Percentiles rank a stretch among this genome's conserved stretches.
phyloP scores from a whole-genome alignment of 1,140 invertebrate genomes.

The Zelostemma sp. region DNA sequence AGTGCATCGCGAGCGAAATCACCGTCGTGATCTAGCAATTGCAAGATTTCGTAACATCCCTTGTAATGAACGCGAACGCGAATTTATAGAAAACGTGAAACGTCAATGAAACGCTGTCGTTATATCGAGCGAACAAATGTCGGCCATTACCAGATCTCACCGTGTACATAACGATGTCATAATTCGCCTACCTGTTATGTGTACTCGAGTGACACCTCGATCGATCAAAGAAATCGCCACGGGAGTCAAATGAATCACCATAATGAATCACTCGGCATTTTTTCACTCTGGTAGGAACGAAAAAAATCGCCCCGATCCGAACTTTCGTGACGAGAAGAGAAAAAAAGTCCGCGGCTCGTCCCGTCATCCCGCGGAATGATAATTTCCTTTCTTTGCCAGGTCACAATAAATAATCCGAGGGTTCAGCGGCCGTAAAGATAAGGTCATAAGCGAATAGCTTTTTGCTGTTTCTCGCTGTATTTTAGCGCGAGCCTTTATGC shows the following conservation, averaged over 20 bases:
- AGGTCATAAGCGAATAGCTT: constrained; percentile 41
- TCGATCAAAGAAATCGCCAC: constrained; percentile 35
- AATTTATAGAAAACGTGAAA: constrained; percentile 7
- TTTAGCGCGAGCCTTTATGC: constrained; percentile 24
- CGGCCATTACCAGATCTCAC: constrained; percentile 17
- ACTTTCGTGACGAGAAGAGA: neutral
- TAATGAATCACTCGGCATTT: constrained; percentile 35
- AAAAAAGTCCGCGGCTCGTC: no score
- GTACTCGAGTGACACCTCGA: constrained; percentile 19
- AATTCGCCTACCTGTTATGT: constrained; percentile 37
- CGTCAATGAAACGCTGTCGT: no score
- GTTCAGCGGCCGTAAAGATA: constrained; percentile 33
- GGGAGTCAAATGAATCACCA: constrained; percentile 32
- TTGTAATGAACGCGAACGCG: neutral
- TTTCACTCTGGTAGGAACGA: constrained; percentile 25
- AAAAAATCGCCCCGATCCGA: constrained; percentile 9
- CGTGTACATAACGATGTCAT: constrained; percentile 25
- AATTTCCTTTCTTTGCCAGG: constrained; percentile 19
- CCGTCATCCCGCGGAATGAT: no score
- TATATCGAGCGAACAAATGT: constrained; percentile 25
- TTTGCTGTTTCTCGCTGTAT: constrained; percentile 37
- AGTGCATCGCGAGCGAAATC: no score
- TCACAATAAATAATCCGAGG: constrained; percentile 38
- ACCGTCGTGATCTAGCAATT: no score
- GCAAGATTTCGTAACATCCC: no score